Evolutionary conservation across 2,888 invertebrate species (phyloP), one percentile per base, ranked within the genome.

Genomic region (Brachyopa scutellaris): DNA sequence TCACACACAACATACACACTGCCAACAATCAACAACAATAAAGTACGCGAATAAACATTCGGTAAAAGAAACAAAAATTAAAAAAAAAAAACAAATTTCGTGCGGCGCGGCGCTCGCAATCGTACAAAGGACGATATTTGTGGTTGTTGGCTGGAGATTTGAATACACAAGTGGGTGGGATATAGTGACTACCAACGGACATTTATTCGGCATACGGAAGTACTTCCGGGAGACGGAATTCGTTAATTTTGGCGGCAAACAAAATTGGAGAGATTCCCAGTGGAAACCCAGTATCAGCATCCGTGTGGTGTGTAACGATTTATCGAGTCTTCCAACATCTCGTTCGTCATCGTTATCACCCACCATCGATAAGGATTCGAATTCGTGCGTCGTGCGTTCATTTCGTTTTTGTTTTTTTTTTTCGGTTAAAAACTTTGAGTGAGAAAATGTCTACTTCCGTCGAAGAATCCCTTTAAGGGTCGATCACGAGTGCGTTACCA

Each of bases 161-260:
- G 49, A 49, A 31, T 49, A 33, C 33, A 11, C 15, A 17, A 64
- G 64, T 74, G 36, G 26, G 62, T 73, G 55, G 47, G 23, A 2
- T n/a, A 33, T 13, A 40, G 61, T 73, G 55, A 61, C 40, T 15
- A 59, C 13, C 59, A 61, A 55, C 51, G 73, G 53, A 38, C 38
- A 38, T 64, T 19, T 55, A 33, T 40, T 42, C 42, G 67, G 51
- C 49, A 64, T n/a, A 64, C 49, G 59, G 59, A 79, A 73, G 29
- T 72, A 64, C 64, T 59, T 36, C 21, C 62, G 33, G 33, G 13
- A 45, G 21, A 23, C 21, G 11, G 8, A 45, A 51, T 45, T 59
- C n/a, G n/a, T n/a, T n/a, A n/a, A 15, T 47, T 61, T 61, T 62
- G 70, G 70, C 70, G 70, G 59, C 70, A 70, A 70, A 57, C 7